Evolutionary conservation across 2,888 invertebrate genomes (phyloP), one percentile per base, ranked within the genome.

Genomic region (Ischnus inquisitorius): DNA sequence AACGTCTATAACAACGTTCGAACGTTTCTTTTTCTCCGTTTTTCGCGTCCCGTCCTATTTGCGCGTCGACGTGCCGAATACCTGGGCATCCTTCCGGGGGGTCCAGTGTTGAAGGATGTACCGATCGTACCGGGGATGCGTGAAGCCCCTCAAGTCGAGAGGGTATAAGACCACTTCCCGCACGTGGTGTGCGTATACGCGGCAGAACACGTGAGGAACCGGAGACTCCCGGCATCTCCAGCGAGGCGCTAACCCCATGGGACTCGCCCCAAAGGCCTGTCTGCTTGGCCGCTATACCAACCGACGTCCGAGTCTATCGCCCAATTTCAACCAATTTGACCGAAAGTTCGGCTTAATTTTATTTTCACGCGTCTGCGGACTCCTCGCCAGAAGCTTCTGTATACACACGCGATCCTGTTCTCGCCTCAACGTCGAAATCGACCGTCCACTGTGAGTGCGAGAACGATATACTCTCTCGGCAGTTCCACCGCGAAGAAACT

Each of bases 241-340:
- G 74, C 76, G 80, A 79, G 34, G 48, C 80, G 72, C 75, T 16
- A 79, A 72, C 62, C 82, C 82, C 82, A 57, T 41, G 80, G 78
- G 83, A 86, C 79, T 74, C 64, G 78, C 68, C 82, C 84, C 79
- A 77, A 80, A 79, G 78, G 72, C 71, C 54, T 76, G 80, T 72
- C 34, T 74, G 79, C 79, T 71, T 72, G 71, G 65, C 84, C 54
- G 72, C 69, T 54, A 64, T 78, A 74, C 57, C 69, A 57, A 34
- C 8, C 68, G 69, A 78, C 88, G 72, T 77, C 85, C 85, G 84
- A 85, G 25, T 86, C 88, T 89, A 88, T 89, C 94, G 94, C 94
- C 94, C 95, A 95, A 95, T 95, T 95, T 94, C 94, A 94, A 94
- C 94, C 95, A 95, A 95, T 95, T 95, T 95, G 93, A 94, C 94